Evolutionary conservation across 2,797 vertebrate species (phyloP).

Genomic region (Eptatretus atami): DNA sequence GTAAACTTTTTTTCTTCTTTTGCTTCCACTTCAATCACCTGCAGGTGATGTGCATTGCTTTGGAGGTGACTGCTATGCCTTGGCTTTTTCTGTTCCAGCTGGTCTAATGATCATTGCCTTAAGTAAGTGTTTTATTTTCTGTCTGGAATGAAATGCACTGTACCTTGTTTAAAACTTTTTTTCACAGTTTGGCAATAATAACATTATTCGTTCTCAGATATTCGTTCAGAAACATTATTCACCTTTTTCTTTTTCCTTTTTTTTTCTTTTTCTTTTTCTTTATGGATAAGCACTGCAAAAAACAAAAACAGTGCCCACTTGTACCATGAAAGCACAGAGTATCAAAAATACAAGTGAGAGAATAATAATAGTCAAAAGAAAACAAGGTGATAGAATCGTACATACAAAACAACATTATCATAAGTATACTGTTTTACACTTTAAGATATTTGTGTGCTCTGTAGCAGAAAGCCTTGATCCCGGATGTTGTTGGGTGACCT

Average conservation of each 20-base stretch:
- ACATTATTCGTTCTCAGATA: too few species aligned
- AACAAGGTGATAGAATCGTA: too few species aligned
- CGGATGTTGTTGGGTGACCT: too few species aligned
- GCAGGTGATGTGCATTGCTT: constrained; percentile 70
- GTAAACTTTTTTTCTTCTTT: constrained; percentile 7
- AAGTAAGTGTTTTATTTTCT: constrained; percentile 20
- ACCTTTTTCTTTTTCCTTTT: not conserved
- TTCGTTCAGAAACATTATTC: too few species aligned
- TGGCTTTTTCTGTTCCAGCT: constrained; percentile 77
- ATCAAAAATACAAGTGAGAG: too few species aligned
- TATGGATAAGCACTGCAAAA: not conserved
- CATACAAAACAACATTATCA: too few species aligned
- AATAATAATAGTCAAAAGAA: too few species aligned
- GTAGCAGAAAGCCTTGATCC: too few species aligned
- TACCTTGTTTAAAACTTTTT: not conserved
- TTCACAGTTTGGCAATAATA: not conserved
- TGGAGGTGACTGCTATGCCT: constrained; percentile 49
- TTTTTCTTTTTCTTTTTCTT: not conserved
- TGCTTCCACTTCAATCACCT: too few species aligned
- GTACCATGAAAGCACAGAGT: too few species aligned
- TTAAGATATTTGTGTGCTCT: too few species aligned
- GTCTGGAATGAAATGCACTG: not conserved
- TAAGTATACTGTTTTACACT: too few species aligned
- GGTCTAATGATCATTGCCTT: constrained; percentile 49
- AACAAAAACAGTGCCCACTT: not conserved